phyloP scores from a whole-genome alignment of 2,797 vertebrate species.

The Acridotheres tristis region DNA sequence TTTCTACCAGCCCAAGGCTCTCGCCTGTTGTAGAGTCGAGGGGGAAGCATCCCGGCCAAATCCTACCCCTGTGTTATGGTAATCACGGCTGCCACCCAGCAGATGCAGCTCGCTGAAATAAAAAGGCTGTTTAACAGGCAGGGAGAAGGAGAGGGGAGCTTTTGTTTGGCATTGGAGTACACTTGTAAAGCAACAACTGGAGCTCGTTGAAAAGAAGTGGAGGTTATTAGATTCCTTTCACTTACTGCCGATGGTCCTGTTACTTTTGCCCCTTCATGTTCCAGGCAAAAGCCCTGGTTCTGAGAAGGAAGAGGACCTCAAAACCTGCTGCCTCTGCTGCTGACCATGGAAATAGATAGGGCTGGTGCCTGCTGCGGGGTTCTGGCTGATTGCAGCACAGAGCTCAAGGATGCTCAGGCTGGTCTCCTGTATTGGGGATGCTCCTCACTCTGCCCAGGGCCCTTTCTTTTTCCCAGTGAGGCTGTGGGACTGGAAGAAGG shows the following conservation, averaged over 20 bases:
- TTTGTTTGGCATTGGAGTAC: slow-evolving; percentile 77
- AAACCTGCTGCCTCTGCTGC: neutral
- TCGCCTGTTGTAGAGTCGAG: neutral
- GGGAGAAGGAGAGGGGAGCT: slow-evolving; percentile 44
- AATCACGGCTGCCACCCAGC: slow-evolving; percentile 64
- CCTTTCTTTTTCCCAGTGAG: neutral
- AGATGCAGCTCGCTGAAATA: slow-evolving; percentile 58
- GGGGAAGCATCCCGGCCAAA: slow-evolving; percentile 37
- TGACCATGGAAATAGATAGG: neutral
- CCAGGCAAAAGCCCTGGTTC: neutral
- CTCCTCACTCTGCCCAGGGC: neutral
- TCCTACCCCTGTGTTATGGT: slow-evolving; percentile 70
- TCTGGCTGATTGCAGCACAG: neutral
- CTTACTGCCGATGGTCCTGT: neutral
- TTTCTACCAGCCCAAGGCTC: neutral
- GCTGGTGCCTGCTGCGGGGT: neutral
- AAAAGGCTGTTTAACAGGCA: slow-evolving; percentile 56
- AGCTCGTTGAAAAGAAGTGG: slow-evolving; percentile 63
- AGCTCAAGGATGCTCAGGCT: neutral
- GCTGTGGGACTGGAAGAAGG: neutral
- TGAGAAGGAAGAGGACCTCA: neutral
- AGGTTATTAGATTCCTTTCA: slow-evolving; percentile 59
- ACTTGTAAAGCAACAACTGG: slow-evolving; percentile 72
- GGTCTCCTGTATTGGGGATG: neutral
- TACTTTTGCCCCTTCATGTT: neutral